These are phyloP conservation scores for Cranoglanis bouderius DNA, from an alignment of 2,113 vertebrate genomes.

Conservation along the genomic window DNA sequence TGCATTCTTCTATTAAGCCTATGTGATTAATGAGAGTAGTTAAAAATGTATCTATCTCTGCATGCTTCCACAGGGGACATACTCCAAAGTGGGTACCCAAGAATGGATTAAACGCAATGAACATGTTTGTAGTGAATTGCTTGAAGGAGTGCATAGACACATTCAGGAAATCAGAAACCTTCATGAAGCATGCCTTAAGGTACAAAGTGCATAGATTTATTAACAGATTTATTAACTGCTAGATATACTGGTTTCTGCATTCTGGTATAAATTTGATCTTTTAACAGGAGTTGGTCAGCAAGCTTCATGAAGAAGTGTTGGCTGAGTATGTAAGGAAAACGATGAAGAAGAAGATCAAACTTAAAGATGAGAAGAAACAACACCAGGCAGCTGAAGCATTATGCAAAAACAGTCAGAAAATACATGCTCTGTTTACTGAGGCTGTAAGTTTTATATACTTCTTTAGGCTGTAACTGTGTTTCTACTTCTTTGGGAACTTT, in stretches of 20 bases:
- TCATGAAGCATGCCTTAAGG: slow-evolving; percentile 52
- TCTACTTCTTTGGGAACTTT: not conserved
- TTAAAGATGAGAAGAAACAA: slow-evolving; percentile 73
- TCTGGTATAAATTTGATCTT: not conserved
- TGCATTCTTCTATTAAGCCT: not conserved
- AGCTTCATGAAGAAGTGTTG: slow-evolving; percentile 72
- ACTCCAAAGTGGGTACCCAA: slow-evolving; percentile 76
- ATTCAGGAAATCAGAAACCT: slow-evolving; percentile 61
- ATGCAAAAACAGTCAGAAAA: slow-evolving; percentile 58
- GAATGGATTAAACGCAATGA: slow-evolving; percentile 74
- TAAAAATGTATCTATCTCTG: not conserved
- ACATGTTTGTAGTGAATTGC: slow-evolving; percentile 68
- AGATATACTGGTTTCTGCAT: not conserved
- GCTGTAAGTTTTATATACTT: slow-evolving; percentile 71
- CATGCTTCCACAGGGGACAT: slow-evolving; percentile 66
- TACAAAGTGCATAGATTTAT: slow-evolving; percentile 37
- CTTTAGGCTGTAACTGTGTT: not conserved
- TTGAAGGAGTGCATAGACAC: slow-evolving; percentile 59
- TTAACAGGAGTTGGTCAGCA: slow-evolving; percentile 74
- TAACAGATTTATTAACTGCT: not conserved
- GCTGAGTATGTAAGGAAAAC: slow-evolving; percentile 80
- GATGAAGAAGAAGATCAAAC: slow-evolving; percentile 75
- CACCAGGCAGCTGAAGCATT: slow-evolving; percentile 66
- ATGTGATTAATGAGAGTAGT: not conserved
- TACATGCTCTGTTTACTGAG: slow-evolving; percentile 71